phyloP scores from a whole-genome alignment of 2,888 invertebrate species.

The Drosophila austrosaltans region DNA sequence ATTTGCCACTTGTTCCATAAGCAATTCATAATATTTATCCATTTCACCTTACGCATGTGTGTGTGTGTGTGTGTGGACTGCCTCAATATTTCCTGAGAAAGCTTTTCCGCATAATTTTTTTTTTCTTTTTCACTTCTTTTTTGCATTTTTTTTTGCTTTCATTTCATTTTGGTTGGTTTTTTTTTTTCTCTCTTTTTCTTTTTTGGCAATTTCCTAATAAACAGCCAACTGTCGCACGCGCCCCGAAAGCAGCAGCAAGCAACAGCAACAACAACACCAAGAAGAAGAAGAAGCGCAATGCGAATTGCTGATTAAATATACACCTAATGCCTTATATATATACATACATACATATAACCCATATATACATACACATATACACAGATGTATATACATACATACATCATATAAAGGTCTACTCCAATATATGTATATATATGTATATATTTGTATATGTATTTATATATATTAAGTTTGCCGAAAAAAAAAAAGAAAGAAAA shows the following conservation, averaged over 20 bases:
- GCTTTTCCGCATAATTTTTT: conserved; percentile 68
- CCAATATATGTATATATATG: background rate
- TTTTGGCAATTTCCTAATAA: conserved; percentile 40
- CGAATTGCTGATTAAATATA: conserved; percentile 70
- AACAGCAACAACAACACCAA: conserved; percentile 31
- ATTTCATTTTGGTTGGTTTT: conserved; percentile 6
- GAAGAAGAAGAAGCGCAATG: conserved; percentile 33
- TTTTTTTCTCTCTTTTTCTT: conserved; percentile 5
- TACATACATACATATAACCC: conserved; percentile 23
- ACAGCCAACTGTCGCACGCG: conserved; percentile 70
- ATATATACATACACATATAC: conserved; percentile 16
- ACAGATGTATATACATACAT: conserved; percentile 26
- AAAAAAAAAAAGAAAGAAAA: conserved; percentile 16
- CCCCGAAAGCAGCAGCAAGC: conserved; percentile 42
- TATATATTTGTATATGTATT: conserved; percentile 18
- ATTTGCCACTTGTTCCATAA: conserved; percentile 15
- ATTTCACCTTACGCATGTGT: conserved; percentile 5
- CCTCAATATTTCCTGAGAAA: conserved; percentile 51
- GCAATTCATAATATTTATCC: conserved; percentile 29
- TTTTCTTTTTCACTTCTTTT: conserved; percentile 20
- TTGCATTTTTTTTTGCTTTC: conserved; percentile 1
- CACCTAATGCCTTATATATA: conserved; percentile 56
- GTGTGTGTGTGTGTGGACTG: conserved; percentile 35
- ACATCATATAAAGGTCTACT: conserved; percentile 24
- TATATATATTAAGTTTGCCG: conserved; percentile 18